Conservation (phyloP, 1,140 invertebrate species). For the Heliconius congener region DNA sequence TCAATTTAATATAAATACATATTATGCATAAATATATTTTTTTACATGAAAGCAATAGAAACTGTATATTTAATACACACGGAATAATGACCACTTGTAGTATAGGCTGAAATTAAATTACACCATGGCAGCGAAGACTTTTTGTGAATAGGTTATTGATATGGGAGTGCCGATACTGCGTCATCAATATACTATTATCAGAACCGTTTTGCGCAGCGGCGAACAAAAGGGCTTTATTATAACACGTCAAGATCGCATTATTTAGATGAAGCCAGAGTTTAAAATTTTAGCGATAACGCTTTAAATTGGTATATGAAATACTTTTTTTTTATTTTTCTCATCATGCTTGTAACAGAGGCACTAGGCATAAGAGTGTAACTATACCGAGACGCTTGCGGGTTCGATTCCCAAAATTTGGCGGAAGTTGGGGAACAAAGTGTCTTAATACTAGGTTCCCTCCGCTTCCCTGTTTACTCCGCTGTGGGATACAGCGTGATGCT, state of each 20-base stretch:
- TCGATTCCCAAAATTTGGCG: too few relatives aligned
- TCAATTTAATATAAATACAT: too few relatives aligned
- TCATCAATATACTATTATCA: conserved; percentile 65
- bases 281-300: conserved; percentile 46
- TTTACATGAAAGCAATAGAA: conserved; percentile 35
- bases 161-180: conserved; percentile 62
- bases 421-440: too few relatives aligned
- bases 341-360: background rate
- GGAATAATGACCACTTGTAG: conserved; percentile 67
- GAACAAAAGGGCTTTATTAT: conserved; percentile 53
- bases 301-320: background rate
- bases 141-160: conserved; percentile 76
- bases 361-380: too few relatives aligned
- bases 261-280: conserved; percentile 35
- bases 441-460: too few relatives aligned
- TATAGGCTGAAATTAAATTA: conserved; percentile 76
- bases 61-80: conserved; percentile 46
- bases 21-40: background rate
- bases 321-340: background rate
- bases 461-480: too few relatives aligned
- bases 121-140: conserved; percentile 57
- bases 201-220: conserved; percentile 35
- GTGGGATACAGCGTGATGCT: too few relatives aligned
- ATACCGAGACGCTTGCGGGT: too few relatives aligned
- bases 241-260: conserved; percentile 44